These are phyloP conservation scores for Plecotus auritus DNA, from an alignment of 2,113 vertebrate genomes.

Conservation along the genomic window DNA sequence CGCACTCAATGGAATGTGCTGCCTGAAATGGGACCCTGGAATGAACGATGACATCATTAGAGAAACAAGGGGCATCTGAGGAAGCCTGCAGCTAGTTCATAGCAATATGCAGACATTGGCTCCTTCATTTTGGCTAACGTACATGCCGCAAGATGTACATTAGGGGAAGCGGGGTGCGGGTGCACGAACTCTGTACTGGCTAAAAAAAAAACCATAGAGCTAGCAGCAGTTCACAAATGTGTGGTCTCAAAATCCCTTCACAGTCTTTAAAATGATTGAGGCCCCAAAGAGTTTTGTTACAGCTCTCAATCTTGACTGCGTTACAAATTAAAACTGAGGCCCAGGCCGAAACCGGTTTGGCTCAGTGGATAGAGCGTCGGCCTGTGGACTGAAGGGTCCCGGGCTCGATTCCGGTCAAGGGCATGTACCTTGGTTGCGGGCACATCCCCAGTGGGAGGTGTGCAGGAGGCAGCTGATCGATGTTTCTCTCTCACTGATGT, in stretches of 20 bases:
- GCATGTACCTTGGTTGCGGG: too few relatives aligned
- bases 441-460: too few relatives aligned
- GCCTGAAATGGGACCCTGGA: not conserved
- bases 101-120: not conserved
- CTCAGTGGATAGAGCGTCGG: too few relatives aligned
- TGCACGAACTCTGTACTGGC: not conserved
- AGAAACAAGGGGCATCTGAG: not conserved
- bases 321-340: conserved; percentile 17
- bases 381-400: too few relatives aligned
- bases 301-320: not conserved
- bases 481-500: too few relatives aligned
- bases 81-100: not conserved
- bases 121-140: not conserved
- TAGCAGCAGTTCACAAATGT: not conserved
- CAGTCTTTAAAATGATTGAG: not conserved
- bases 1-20: not conserved
- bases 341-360: too few relatives aligned
- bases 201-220: not conserved
- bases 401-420: too few relatives aligned
- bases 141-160: not conserved
- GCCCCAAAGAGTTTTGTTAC: not conserved
- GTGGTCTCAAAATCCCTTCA: not conserved
- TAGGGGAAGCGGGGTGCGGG: not conserved
- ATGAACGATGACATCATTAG: not conserved
- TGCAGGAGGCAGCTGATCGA: too few relatives aligned